These are phyloP conservation scores for Grus americana DNA, from an alignment of 2,113 vertebrate species.

Conservation along the genomic window DNA sequence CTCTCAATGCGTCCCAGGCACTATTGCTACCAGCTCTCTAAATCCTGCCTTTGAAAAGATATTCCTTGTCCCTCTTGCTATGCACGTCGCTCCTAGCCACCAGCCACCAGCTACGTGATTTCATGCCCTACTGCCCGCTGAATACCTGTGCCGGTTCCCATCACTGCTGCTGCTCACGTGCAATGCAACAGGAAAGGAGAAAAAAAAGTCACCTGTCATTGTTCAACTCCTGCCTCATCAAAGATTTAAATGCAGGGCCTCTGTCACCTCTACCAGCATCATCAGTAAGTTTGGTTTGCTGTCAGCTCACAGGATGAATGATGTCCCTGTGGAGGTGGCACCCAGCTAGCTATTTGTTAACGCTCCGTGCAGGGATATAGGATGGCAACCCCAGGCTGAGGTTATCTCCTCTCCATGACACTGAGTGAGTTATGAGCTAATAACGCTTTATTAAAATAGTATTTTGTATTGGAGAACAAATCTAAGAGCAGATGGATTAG, in stretches of 20 bases:
- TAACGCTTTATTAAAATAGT: background rate
- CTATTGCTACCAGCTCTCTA: background rate
- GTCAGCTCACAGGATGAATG: background rate
- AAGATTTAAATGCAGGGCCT: background rate
- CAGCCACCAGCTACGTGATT: background rate
- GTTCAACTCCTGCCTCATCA: background rate
- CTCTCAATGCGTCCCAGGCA: background rate
- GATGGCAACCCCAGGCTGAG: background rate
- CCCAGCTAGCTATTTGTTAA: background rate
- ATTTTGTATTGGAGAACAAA: background rate
- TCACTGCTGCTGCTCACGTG: background rate
- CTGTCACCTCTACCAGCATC: background rate
- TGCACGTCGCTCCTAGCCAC: background rate
- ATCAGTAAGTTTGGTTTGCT: background rate
- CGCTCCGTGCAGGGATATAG: accelerated
- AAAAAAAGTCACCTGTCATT: background rate
- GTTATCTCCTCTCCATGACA: background rate
- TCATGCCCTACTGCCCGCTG: background rate
- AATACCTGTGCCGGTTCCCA: background rate
- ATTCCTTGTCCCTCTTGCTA: background rate
- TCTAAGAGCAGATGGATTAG: background rate
- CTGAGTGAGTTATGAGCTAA: background rate
- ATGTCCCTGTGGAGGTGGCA: background rate
- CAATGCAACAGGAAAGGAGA: background rate
- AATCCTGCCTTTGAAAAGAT: background rate